These are phyloP conservation scores for Dasysyrphus tricinctus DNA, from an alignment of 2,888 invertebrate species.

Conservation along the genomic window DNA sequence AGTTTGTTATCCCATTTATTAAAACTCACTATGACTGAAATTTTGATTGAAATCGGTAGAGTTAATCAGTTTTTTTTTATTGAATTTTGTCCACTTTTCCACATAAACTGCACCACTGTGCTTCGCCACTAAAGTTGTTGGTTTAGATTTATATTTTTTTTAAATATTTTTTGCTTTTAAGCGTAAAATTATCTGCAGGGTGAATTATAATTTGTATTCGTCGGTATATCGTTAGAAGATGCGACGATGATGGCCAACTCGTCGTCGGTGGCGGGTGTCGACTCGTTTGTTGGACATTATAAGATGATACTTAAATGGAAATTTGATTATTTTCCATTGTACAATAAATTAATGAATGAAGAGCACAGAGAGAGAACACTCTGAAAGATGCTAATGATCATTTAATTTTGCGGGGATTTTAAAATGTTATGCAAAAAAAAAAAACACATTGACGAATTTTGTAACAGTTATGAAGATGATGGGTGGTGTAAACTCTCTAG, in stretches of 20 bases:
- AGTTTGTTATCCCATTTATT: too few species aligned
- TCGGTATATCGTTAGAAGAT: slow-evolving; percentile 5
- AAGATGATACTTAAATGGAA: slow-evolving; percentile 69
- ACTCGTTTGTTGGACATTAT: slow-evolving; percentile 60
- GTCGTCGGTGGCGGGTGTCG: neutral
- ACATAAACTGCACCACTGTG: neutral
- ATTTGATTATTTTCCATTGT: slow-evolving; percentile 61
- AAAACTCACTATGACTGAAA: too few species aligned
- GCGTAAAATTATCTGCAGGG: slow-evolving; percentile 43
- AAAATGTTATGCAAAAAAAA: slow-evolving; percentile 16
- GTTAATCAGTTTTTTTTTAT: too few species aligned
- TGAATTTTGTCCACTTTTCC: too few species aligned
- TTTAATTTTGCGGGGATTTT: slow-evolving; percentile 67
- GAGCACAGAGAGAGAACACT: neutral
- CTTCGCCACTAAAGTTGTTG: neutral
- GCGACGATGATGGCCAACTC: neutral
- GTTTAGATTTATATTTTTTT: slow-evolving; percentile 2
- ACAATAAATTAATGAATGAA: slow-evolving; percentile 28
- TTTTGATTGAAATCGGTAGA: too few species aligned
- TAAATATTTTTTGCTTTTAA: slow-evolving; percentile 11
- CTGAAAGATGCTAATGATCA: slow-evolving; percentile 71
- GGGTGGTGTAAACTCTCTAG: neutral
- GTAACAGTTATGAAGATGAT: neutral
- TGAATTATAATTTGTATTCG: slow-evolving; percentile 63
- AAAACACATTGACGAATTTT: slow-evolving; percentile 31